Percentiles rank a stretch among this genome's conserved stretches.
Evolutionary conservation across 2,113 vertebrate species (phyloP).

Genomic region (Megaleporinus macrocephalus): DNA sequence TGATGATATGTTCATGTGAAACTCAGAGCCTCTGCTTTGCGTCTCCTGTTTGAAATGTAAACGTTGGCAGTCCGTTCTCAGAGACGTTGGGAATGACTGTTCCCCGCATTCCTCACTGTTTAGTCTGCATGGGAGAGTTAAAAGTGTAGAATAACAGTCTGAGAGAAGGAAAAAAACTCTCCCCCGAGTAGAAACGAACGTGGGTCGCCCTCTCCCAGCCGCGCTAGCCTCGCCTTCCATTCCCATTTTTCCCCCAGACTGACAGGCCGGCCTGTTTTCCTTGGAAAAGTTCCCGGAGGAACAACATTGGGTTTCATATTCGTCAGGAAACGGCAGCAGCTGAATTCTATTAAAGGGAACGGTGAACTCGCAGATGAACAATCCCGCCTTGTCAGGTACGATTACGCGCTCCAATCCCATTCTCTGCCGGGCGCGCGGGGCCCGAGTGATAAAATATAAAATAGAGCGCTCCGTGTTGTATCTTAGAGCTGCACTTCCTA

Average conservation of each 20-base stretch:
- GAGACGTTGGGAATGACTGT: slow-evolving; percentile 21
- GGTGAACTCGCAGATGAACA: slow-evolving; percentile 62
- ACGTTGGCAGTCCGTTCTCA: slow-evolving; percentile 21
- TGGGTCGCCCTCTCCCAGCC: slow-evolving; percentile 27
- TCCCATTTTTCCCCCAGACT: slow-evolving; percentile 59
- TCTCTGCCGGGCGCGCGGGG: neutral
- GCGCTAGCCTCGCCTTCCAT: slow-evolving; percentile 21
- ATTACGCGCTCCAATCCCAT: slow-evolving; percentile 56
- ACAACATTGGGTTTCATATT: slow-evolving; percentile 65
- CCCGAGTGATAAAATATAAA: slow-evolving; percentile 50
- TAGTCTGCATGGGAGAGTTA: slow-evolving; percentile 59
- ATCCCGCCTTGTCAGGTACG: slow-evolving; percentile 69
- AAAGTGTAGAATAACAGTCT: slow-evolving; percentile 65
- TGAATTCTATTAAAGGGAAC: slow-evolving; percentile 77
- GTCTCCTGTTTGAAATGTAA: slow-evolving; percentile 39
- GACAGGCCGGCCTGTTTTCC: slow-evolving; percentile 73
- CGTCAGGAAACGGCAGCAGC: slow-evolving; percentile 76
- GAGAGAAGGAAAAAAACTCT: slow-evolving; percentile 32
- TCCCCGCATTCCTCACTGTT: slow-evolving; percentile 50
- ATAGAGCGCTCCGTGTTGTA: slow-evolving; percentile 16
- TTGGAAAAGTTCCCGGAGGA: slow-evolving; percentile 74
- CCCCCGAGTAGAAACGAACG: slow-evolving; percentile 58
- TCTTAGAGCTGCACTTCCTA: slow-evolving; percentile 62
- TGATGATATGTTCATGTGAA: too few relatives aligned
- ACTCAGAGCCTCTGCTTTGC: neutral